Evolutionary conservation across 1,140 invertebrate species (phyloP), one percentile per base, ranked within the genome.

Genomic region (Philopotamus ludificatus): DNA sequence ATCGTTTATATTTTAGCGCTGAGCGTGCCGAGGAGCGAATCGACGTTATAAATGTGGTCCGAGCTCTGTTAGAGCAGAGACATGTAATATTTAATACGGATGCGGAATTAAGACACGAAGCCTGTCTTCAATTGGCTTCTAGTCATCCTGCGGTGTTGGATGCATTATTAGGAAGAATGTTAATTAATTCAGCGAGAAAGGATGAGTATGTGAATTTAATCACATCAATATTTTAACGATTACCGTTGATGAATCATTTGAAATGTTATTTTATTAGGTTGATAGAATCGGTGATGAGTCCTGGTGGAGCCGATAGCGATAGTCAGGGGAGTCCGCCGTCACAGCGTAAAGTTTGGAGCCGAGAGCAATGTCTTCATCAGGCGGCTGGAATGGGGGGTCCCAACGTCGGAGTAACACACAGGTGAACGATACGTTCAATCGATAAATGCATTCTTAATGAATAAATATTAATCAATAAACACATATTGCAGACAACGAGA

Each of bases 1-100:
- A 49, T 34, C 39, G n/a, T 1, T 55, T 16, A 23, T 42, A 69
- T 71, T 44, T 23, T 70, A 84, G 82, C 72, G 82, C 84, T 7
- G 88, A 90, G 66, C 82, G 89, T 71, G 83, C 90, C 0, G 89
- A 91, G 70, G 91, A 95, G 73, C 81, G 91, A 12, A 86, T 89
- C 63, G 93, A 95, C 74, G 89, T 94, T 21, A 95, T 95, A 73
- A 93, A 93, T 74, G 92, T 95, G 16, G 84, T 94, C 8, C 84
- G 91, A 54, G 84, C 84, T 45, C 84, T 95, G 73, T 89, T 96
- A 59, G 92, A 94, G 75, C 85, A 93, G 69, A 85, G 88, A 70
- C 80, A 85, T 39, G 84, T 86, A 68, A 77, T 95, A 34, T 95
- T 92, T 78, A 84, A 83, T 71, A 84, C 95, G 45, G 83, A 90